Evolutionary conservation across 2,888 invertebrate genomes (phyloP), one percentile per base, ranked within the genome.

Genomic region (Drosophila macrospina): DNA sequence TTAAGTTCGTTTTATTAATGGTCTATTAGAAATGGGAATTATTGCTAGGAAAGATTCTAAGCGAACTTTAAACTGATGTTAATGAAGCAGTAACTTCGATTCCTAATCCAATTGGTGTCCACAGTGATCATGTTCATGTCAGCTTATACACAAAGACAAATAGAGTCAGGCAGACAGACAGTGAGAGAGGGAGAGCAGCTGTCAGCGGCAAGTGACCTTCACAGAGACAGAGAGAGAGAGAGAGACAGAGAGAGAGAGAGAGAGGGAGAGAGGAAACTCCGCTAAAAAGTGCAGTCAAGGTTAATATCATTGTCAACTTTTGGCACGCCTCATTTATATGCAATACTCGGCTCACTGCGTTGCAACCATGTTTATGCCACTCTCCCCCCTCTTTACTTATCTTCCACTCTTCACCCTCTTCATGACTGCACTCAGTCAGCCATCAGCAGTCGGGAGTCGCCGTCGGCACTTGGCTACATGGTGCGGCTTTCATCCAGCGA

Each of bases 271-370:
- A n/a, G n/a, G 26, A 26, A n/a, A 60, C 44, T 51, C 63, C 44
- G 69, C 50, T 67, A 52, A 52, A 57, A 63, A 47, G 60, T 39
- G 39, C 52, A 68, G 73, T 84, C 88, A 80, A 88, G 87, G 88
- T 86, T 84, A 86, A 86, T 88, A 80, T 88, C 85, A 75, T 80
- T 88, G 87, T 88, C 88, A 84, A 80, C 78, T 78, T 84, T 73
- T 66, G 84, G 65, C 69, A 83, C 65, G 75, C 69, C 84, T 88
- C 81, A 86, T 86, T 84, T 71, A 75, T 88, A 88, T 88, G 88
- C 88, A 67, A 69, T 77, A 71, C 68, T 67, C 11, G 67, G 50
- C 32, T 15, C 42, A 41, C 47, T 61, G 15, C 28, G 37, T 47
- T 55, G 54, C 54, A 32, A 28, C 45, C 24, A 41, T 36, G 44